Conservation (phyloP, 2,113 vertebrate species). For the Cranoglanis bouderius region DNA sequence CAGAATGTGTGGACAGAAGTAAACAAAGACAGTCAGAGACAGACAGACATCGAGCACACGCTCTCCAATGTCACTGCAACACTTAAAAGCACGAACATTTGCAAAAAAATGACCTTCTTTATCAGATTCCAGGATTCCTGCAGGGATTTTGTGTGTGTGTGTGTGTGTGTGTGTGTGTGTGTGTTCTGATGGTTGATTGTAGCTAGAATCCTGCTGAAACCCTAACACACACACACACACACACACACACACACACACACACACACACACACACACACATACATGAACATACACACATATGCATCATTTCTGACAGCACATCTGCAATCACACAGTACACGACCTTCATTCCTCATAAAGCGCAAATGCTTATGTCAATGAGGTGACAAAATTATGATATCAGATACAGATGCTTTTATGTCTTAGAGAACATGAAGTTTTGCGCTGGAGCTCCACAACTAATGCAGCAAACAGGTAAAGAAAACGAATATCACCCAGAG, state of each 20-base stretch:
- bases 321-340: not conserved
- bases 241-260: not conserved
- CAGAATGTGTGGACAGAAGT: not conserved
- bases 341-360: not conserved
- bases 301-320: not conserved
- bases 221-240: not conserved
- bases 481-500: not conserved
- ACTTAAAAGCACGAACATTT: slow-evolving; percentile 7
- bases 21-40: too few relatives aligned
- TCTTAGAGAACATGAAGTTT: not conserved
- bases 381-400: slow-evolving; percentile 13
- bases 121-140: slow-evolving; percentile 38
- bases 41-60: slow-evolving; percentile 26
- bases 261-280: not conserved
- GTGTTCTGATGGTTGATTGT: slow-evolving; percentile 48
- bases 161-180: not conserved
- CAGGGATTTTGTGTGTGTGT: slow-evolving; percentile 11
- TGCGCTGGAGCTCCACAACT: not conserved
- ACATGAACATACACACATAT: not conserved
- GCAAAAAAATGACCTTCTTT: slow-evolving; percentile 54
- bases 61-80: slow-evolving; percentile 45
- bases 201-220: slow-evolving; percentile 18
- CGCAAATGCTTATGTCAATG: not conserved
- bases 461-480: not conserved
- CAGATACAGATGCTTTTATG: not conserved